phyloP scores from a whole-genome alignment of 2,113 vertebrate species.

The Xyliphius kryptos region DNA sequence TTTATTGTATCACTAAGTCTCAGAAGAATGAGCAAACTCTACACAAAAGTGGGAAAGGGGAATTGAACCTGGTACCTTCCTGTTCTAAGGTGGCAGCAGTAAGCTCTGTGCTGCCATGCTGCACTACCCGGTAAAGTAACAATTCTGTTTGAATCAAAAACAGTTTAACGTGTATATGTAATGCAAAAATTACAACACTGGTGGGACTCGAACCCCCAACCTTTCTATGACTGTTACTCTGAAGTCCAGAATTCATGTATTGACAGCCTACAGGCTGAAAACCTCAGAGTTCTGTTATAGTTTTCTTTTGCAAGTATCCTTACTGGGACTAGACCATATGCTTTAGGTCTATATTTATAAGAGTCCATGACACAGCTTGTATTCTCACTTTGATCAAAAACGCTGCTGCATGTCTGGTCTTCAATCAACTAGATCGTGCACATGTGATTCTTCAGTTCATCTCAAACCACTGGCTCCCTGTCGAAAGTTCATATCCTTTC shows the following conservation, averaged over 20 bases:
- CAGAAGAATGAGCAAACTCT: constrained; percentile 1
- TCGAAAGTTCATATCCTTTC: background rate
- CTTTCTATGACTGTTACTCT: too few species aligned
- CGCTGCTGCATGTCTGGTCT: background rate
- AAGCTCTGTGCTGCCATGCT: too few species aligned
- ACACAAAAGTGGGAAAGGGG: too few species aligned
- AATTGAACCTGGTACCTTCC: too few species aligned
- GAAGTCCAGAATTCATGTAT: too few species aligned
- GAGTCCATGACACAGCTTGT: background rate
- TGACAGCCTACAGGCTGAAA: too few species aligned
- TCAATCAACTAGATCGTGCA: background rate
- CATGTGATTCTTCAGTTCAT: background rate
- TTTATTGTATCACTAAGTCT: background rate
- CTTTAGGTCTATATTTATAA: background rate
- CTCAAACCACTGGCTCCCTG: constrained; percentile 1
- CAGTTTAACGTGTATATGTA: too few species aligned
- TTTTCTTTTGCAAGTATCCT: background rate
- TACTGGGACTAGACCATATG: background rate
- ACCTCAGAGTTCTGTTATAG: background rate
- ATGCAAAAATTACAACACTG: too few species aligned
- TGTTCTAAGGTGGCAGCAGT: too few species aligned
- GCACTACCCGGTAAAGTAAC: too few species aligned
- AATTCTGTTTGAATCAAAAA: too few species aligned
- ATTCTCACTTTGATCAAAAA: background rate
- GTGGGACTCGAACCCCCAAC: too few species aligned